Evolutionary conservation across 2,113 vertebrate genomes (phyloP).

Genomic region (Arenaria interpres): DNA sequence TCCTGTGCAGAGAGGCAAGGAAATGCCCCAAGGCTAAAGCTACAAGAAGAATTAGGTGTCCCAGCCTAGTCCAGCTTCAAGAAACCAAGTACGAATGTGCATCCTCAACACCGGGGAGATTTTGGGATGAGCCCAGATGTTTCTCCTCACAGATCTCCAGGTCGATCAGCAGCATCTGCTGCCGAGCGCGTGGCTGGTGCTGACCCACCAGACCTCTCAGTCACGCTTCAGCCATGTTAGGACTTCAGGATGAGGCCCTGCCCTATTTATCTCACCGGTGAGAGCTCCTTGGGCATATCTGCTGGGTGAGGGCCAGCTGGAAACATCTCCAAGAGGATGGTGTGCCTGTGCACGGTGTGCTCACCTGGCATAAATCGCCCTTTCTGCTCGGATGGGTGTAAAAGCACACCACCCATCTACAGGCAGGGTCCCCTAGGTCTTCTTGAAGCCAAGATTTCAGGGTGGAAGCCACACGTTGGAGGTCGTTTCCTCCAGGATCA

Average conservation of each 20-base stretch:
- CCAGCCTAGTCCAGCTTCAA: not conserved
- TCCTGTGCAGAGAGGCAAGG: not conserved
- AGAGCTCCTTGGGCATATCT: not conserved
- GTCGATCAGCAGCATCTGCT: not conserved
- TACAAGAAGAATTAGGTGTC: not conserved
- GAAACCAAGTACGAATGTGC: not conserved
- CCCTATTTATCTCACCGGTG: not conserved
- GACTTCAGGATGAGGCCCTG: not conserved
- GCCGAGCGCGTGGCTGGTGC: not conserved
- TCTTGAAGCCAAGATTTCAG: too few relatives aligned
- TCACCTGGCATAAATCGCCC: too few relatives aligned
- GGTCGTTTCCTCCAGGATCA: not conserved
- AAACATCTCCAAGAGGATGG: not conserved
- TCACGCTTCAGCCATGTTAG: not conserved
- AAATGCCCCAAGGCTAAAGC: not conserved
- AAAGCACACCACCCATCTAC: fast-evolving
- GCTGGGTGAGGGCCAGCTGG: not conserved
- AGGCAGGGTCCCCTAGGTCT: not conserved
- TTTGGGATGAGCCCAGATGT: not conserved
- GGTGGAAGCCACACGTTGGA: fast-evolving
- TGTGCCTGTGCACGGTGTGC: fast-evolving
- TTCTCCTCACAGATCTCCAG: not conserved
- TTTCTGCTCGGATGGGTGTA: not conserved
- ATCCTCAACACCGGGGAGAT: not conserved
- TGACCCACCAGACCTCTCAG: not conserved